Evolutionary conservation across 64 coral and sea anemone genomes (phyloP).

Genomic region (Montipora cactus): DNA sequence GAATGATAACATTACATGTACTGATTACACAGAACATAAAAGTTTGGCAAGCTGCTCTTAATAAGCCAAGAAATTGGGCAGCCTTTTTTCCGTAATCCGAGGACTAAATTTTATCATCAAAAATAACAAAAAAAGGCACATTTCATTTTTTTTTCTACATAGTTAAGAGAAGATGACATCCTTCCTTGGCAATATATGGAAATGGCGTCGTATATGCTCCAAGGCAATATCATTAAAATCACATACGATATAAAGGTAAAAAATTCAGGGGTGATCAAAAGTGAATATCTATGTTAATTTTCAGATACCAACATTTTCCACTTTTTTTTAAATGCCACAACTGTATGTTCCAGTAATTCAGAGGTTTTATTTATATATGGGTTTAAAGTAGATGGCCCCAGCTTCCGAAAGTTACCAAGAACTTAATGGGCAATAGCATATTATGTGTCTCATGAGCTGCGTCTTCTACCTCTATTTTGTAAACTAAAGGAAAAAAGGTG

Average conservation of each 20-base stretch:
- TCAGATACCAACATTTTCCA: slow-evolving; percentile 1
- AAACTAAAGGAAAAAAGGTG: background rate
- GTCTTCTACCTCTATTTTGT: slow-evolving; percentile 28
- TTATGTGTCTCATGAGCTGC: slow-evolving; percentile 20
- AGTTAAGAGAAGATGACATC: slow-evolving; percentile 14
- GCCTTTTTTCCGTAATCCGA: too few relatives aligned
- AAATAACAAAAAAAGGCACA: too few relatives aligned
- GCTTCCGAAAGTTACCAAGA: background rate
- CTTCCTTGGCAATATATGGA: slow-evolving; percentile 22
- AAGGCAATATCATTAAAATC: slow-evolving; percentile 27
- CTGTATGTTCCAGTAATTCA: slow-evolving; percentile 14
- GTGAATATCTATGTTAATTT: slow-evolving; percentile 29
- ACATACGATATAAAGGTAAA: background rate
- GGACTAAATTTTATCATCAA: too few relatives aligned
- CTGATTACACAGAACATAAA: too few relatives aligned
- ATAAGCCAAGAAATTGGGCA: too few relatives aligned
- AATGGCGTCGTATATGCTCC: slow-evolving; percentile 12
- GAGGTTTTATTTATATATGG: slow-evolving; percentile 19
- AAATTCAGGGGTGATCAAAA: slow-evolving; percentile 18
- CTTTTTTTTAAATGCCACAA: slow-evolving; percentile 19
- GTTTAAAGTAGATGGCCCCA: slow-evolving; percentile 27
- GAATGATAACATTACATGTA: too few relatives aligned
- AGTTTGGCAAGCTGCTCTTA: too few relatives aligned
- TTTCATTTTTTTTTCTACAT: too few relatives aligned
- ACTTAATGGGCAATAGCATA: slow-evolving; percentile 10